A percentile compares a stretch with the other conserved stretches of the same genome.
Conservation (phyloP, 2,113 vertebrate species). For the Cyprinodon brontotheroides region DNA sequence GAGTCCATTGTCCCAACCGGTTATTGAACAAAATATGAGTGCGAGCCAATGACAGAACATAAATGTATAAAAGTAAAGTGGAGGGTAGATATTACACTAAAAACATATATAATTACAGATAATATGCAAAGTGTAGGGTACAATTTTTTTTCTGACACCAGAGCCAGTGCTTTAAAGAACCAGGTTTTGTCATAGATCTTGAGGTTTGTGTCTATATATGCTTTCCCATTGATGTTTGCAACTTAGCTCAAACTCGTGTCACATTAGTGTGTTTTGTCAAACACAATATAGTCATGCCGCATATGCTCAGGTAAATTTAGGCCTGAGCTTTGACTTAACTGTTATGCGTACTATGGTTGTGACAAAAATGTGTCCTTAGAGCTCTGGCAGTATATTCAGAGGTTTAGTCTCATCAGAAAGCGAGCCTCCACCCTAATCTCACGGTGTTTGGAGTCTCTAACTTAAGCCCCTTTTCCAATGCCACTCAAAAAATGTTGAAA, state of each 20-base stretch:
- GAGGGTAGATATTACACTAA: not conserved
- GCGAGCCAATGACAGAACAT: slow-evolving; percentile 28
- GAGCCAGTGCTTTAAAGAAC: not conserved
- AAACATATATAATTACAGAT: not conserved
- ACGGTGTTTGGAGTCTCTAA: not conserved
- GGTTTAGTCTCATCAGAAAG: too few species aligned
- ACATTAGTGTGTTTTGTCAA: not conserved
- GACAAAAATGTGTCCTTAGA: not conserved
- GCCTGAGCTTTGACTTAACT: not conserved
- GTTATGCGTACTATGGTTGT: not conserved
- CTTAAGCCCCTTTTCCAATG: too few species aligned
- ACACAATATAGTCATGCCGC: not conserved
- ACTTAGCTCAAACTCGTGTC: not conserved
- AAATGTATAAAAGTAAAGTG: slow-evolving; percentile 1
- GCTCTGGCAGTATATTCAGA: too few species aligned
- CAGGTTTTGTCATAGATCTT: not conserved
- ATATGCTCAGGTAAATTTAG: not conserved
- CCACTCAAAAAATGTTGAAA: too few species aligned
- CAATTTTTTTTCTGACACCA: too few species aligned
- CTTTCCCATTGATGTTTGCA: not conserved
- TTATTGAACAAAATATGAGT: slow-evolving; percentile 54
- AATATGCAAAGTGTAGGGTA: too few species aligned
- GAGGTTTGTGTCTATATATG: not conserved
- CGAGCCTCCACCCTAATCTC: not conserved
- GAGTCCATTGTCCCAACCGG: slow-evolving; percentile 53